These are phyloP conservation scores for Mystacornis crossleyi DNA, from an alignment of 2,113 vertebrate genomes.

Conservation along the genomic window DNA sequence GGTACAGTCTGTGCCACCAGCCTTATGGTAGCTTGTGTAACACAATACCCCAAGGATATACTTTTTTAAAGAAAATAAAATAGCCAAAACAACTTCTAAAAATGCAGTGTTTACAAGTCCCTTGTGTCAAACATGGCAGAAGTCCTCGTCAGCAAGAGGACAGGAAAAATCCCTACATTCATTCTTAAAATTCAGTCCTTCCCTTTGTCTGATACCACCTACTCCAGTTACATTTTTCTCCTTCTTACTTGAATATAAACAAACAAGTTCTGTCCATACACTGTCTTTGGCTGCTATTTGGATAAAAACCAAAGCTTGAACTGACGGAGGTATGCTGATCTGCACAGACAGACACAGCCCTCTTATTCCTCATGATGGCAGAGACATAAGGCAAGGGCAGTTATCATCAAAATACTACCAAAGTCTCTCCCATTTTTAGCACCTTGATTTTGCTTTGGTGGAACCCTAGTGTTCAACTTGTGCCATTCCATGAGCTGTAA, in stretches of 20 bases:
- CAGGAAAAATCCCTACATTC: not conserved
- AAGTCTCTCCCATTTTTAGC: not conserved
- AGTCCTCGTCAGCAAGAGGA: not conserved
- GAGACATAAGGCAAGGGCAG: not conserved
- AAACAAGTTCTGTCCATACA: not conserved
- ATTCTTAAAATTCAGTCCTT: not conserved
- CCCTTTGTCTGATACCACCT: not conserved
- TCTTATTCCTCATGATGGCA: fast-evolving
- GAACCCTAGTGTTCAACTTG: not conserved
- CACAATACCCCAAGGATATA: not conserved
- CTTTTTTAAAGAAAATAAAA: not conserved
- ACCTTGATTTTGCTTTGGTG: not conserved
- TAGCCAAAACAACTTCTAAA: not conserved
- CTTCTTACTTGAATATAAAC: not conserved
- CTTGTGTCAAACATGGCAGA: not conserved
- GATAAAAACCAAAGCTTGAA: not conserved
- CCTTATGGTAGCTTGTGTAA: not conserved
- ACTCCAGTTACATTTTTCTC: not conserved
- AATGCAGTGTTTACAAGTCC: not conserved
- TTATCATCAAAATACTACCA: not conserved
- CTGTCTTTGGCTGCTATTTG: not conserved
- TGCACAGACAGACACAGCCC: not conserved
- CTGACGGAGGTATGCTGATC: not conserved
- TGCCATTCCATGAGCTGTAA: not conserved
- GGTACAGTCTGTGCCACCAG: not conserved